Evolutionary conservation across 2,888 invertebrate species (phyloP).

Genomic region (Hirtodrosophila alboralis): DNA sequence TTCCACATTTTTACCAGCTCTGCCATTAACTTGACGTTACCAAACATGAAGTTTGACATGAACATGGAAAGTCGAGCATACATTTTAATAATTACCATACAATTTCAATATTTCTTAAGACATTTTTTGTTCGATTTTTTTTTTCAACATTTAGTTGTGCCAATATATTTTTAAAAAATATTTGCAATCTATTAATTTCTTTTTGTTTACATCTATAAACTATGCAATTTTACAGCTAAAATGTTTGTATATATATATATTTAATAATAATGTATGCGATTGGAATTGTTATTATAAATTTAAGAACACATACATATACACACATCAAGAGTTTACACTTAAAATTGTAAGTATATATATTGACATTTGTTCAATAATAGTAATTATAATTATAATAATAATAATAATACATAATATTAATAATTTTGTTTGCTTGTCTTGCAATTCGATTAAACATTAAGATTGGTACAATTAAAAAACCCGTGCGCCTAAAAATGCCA

Average conservation of each 20-base stretch:
- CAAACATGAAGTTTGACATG: too few relatives aligned
- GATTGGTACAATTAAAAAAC: constrained; percentile 53
- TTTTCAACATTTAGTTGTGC: constrained; percentile 53
- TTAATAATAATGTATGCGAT: constrained; percentile 21
- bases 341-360: constrained; percentile 51
- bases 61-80: too few relatives aligned
- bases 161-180: constrained; percentile 64
- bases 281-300: constrained; percentile 43
- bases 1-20: too few relatives aligned
- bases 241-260: constrained; percentile 22
- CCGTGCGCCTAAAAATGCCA: constrained; percentile 69
- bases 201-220: constrained; percentile 31
- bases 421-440: constrained; percentile 20
- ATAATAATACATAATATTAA: too few relatives aligned
- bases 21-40: too few relatives aligned
- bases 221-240: constrained; percentile 36
- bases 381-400: too few relatives aligned
- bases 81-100: constrained; percentile 22
- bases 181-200: constrained; percentile 26
- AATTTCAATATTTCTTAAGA: constrained; percentile 8
- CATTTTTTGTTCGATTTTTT: constrained; percentile 11
- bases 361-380: constrained; percentile 46
- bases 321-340: constrained; percentile 53
- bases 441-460: constrained; percentile 56
- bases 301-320: constrained; percentile 51